phyloP scores from a whole-genome alignment of 2,797 vertebrate species.

The Acropternis orthonyx region DNA sequence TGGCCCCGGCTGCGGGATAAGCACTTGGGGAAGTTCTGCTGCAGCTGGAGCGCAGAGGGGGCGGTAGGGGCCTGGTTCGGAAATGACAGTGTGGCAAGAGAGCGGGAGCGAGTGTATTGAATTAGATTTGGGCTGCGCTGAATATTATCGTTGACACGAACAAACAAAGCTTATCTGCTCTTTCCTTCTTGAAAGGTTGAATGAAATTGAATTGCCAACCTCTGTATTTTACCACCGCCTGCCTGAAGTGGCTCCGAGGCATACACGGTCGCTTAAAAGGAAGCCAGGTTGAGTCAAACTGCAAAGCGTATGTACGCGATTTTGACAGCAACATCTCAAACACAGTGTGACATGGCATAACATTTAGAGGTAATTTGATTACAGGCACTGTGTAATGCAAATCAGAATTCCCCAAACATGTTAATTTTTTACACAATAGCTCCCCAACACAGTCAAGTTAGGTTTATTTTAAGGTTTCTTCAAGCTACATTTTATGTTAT shows the following conservation, averaged over 20 bases:
- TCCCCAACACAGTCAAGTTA: constrained; percentile 4
- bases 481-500: background rate
- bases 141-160: constrained; percentile 58
- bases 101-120: constrained; percentile 41
- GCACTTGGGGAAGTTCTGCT: constrained; percentile 68
- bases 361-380: constrained; percentile 69
- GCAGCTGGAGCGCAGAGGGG: background rate
- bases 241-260: constrained; percentile 63
- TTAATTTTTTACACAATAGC: constrained; percentile 52
- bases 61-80: constrained; percentile 2
- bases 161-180: constrained; percentile 68
- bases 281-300: constrained; percentile 48
- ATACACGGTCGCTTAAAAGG: constrained; percentile 51
- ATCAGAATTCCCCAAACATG: constrained; percentile 51
- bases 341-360: constrained; percentile 34
- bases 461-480: background rate
- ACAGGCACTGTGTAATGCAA: constrained; percentile 63
- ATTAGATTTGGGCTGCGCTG: constrained; percentile 56
- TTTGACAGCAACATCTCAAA: constrained; percentile 63
- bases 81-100: constrained; percentile 46
- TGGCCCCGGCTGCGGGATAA: constrained; percentile 24
- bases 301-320: background rate
- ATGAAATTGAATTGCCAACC: constrained; percentile 66
- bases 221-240: constrained; percentile 67
- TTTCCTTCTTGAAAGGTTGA: constrained; percentile 72